Evolutionary conservation across 2,113 vertebrate species (phyloP).

Genomic region (Mixornis gularis): DNA sequence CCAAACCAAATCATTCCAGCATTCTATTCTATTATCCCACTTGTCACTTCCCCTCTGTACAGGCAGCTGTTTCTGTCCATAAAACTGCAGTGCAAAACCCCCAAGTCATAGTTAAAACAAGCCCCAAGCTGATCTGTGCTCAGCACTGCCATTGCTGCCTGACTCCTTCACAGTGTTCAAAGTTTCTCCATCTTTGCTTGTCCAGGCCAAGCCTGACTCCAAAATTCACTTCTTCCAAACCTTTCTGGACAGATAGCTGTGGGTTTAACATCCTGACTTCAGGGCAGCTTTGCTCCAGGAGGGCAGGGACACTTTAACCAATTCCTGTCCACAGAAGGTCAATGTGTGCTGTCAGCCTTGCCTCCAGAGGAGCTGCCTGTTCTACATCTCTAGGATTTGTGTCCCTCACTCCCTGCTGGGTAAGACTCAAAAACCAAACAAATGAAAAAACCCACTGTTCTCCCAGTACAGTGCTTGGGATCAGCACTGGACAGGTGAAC

Average conservation of each 20-base stretch:
- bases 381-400: neutral
- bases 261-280: neutral
- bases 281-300: neutral
- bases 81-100: neutral
- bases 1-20: neutral
- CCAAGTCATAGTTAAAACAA: neutral
- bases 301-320: neutral
- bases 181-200: neutral
- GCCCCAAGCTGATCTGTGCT: neutral
- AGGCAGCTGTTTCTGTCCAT: neutral
- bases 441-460: neutral
- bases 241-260: neutral
- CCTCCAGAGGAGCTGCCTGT: neutral
- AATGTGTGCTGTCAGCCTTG: neutral
- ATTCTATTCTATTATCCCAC: neutral
- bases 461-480: neutral
- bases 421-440: neutral
- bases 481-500: neutral
- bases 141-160: rapidly evolving
- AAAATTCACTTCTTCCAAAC: neutral
- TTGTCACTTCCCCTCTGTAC: neutral
- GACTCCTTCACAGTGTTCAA: neutral
- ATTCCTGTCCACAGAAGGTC: neutral
- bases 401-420: neutral
- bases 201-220: neutral